Evolutionary conservation across 2,888 invertebrate genomes (phyloP), one percentile per base, ranked within the genome.

Genomic region (Drosophila paucipuncta): DNA sequence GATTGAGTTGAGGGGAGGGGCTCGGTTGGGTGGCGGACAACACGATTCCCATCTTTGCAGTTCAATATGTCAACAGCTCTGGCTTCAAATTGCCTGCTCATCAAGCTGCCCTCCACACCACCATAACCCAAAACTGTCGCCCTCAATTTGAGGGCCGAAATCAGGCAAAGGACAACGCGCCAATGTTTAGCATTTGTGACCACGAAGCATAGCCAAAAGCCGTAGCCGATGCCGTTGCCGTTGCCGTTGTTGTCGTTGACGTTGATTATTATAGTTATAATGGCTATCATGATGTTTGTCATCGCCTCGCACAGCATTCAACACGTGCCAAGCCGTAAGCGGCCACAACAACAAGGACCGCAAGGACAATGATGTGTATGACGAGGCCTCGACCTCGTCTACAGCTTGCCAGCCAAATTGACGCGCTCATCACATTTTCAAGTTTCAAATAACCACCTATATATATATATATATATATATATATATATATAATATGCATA

Each of bases 261-360:
- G 60, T 68, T 73, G 70, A 78, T 78, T 78, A 83, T 82, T 75
- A 75, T 75, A 81, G 72, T 72, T 74, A 72, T 81, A 74, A 78
- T 67, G 78, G 78, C 68, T 70, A 78, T 78, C 74, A 74, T 71
- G 74, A 74, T 83, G 83, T 73, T 76, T 83, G 80, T 55, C 68
- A 68, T 70, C 72, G 68, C 35, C 53, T 58, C 67, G 60, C 63
- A 61, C 53, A 63, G 73, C 76, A 81, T 83, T 67, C 81, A 81
- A 80, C 83, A 83, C 71, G 83, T 83, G 73, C 47, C 47, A 43
- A 37, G 47, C 47, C 41, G 47, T 61, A 65, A 43, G 59, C 55
- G 52, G 41, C 61, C 58, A 61, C 81, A 65, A 68, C 59, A 62
- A 60, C 72, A 68, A 68, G 55, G 68, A 73, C 58, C 65, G 41